These are phyloP conservation scores for Malacosoma neustria DNA, from an alignment of 2,888 invertebrate species.

Conservation along the genomic window DNA sequence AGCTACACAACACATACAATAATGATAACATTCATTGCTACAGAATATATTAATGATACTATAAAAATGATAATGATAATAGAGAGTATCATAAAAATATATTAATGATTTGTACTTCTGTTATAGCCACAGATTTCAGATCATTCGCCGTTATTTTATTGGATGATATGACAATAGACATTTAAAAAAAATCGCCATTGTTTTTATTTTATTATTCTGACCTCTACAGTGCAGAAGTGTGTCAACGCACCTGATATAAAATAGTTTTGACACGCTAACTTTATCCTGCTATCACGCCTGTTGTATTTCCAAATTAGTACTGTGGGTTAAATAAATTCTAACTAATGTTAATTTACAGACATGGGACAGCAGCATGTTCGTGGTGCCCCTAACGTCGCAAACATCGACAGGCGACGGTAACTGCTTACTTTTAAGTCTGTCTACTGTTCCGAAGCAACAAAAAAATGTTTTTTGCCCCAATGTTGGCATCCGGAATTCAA, in stretches of 20 bases:
- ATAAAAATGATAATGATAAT: neutral
- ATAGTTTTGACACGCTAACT: neutral
- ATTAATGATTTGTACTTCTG: neutral
- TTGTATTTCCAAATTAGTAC: too few species aligned
- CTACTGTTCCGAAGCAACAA: too few species aligned
- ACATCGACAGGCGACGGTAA: too few species aligned
- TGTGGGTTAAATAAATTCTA: too few species aligned
- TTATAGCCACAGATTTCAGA: neutral
- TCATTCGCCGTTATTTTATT: neutral
- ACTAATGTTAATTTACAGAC: too few species aligned
- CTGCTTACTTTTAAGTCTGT: too few species aligned
- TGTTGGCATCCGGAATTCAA: too few species aligned
- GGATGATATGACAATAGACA: neutral
- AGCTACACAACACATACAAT: too few species aligned
- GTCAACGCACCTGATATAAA: constrained; percentile 5
- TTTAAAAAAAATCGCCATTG: neutral
- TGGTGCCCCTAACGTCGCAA: too few species aligned
- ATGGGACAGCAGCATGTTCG: too few species aligned
- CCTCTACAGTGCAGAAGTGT: constrained; percentile 9
- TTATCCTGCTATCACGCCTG: too few species aligned
- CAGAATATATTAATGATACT: neutral
- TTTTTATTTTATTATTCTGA: constrained; percentile 7
- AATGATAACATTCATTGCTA: neutral
- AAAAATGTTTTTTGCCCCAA: too few species aligned
- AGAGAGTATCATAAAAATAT: neutral